Base-by-base conservation (phyloP, 2,797 vertebrate species). In the Ctenopoma kingsleyae region DNA sequence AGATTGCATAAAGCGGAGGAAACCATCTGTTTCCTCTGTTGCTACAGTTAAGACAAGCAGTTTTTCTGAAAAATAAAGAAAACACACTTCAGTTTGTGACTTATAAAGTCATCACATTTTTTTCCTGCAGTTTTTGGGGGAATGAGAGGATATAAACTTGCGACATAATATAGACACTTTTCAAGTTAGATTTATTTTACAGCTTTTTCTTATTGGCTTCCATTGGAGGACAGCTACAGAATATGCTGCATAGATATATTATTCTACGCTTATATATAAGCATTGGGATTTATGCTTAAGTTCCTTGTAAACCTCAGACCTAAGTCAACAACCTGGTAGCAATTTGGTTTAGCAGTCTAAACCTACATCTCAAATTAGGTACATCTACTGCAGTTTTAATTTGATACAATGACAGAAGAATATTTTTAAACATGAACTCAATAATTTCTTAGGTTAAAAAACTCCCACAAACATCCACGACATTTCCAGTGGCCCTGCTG, bases 11-110 rank as follows among this genome's bases (percentile, higher is more conserved):
- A 99, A 99, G 80, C 98, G 96, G 51, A 87, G 94, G 86, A 96
- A 99, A 78, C 98, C 98, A 78, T 99, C 98, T 0, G 94, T 97
- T 93, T 98, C 95, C 84, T 95, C 92, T 9, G 97, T 99, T 74
- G 97, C 97, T 59, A 99, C 95, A 57, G 97, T 99, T 52, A 99
- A 87, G 80, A 99, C 92, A 19, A 99, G 94, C 67, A 99, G 90
- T 71, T 98, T 98, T 71, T 96, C 98, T 99, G 87, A 47, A 90
- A 87, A 62, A 61, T 6, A 69, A 66, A 60, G 55, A 9, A 40
- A 51, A 73, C 16, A 71, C 35, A 59, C 11, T 20, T 66, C 23
- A 71, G 13, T 43, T 35, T 16, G 5, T 23, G 20, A 61, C 56
- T 16, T 58, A 15, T 57, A 46, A 74, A n/a, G 54, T 57, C 48